Percentiles rank a stretch among this genome's conserved stretches.
phyloP scores from a whole-genome alignment of 2,888 invertebrate species.

The Selenia dentaria region DNA sequence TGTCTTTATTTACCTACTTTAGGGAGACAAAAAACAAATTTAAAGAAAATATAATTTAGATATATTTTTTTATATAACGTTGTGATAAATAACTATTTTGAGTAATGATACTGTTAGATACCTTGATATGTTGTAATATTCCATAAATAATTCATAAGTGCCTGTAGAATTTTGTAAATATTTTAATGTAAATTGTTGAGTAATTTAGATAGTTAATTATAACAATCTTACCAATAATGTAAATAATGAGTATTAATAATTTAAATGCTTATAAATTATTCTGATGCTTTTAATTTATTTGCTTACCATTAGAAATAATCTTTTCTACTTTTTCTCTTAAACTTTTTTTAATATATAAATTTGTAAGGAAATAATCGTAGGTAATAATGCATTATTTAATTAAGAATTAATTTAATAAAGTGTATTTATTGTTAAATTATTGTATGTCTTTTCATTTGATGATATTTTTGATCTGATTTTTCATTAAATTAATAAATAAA shows the following conservation, averaged over 20 bases:
- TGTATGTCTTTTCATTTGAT: neutral
- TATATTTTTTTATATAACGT: slow-evolving; percentile 6
- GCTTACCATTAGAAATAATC: slow-evolving; percentile 35
- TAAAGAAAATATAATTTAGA: neutral
- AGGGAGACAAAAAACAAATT: neutral
- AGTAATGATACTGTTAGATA: slow-evolving; percentile 33
- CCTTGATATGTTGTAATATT: slow-evolving; percentile 49
- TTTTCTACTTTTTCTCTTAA: slow-evolving; percentile 34
- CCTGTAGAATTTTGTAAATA: slow-evolving; percentile 55
- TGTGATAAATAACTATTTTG: slow-evolving; percentile 36
- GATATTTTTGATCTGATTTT: too few relatives aligned
- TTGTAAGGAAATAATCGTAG: slow-evolving; percentile 31
- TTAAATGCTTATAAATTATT: slow-evolving; percentile 53
- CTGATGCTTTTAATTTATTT: slow-evolving; percentile 61
- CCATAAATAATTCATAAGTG: slow-evolving; percentile 54
- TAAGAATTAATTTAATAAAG: slow-evolving; percentile 65
- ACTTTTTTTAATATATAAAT: slow-evolving; percentile 22
- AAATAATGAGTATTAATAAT: slow-evolving; percentile 49
- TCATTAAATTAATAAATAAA: too few relatives aligned
- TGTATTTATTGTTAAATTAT: slow-evolving; percentile 76
- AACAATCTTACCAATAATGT: slow-evolving; percentile 52
- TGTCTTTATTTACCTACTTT: neutral
- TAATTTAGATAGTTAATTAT: slow-evolving; percentile 28
- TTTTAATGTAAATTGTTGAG: slow-evolving; percentile 33
- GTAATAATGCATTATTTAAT: slow-evolving; percentile 65